These are phyloP conservation scores for Dipus sagitta DNA, from an alignment of 2,797 vertebrate genomes.

Conservation along the genomic window DNA sequence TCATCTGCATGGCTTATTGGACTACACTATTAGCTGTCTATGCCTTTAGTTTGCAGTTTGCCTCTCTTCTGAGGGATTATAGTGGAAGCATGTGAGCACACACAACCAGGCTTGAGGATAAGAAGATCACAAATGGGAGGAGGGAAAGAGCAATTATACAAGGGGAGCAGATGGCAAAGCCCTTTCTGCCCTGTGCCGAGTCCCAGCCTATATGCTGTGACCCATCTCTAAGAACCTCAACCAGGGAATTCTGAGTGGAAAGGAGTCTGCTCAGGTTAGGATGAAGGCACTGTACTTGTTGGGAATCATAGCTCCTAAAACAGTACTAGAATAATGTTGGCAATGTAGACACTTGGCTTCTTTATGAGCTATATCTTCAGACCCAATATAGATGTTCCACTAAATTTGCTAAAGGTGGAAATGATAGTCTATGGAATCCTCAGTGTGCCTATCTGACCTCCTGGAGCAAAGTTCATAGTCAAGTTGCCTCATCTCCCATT, in stretches of 20 bases:
- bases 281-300: background rate
- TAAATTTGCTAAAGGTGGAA: background rate
- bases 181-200: background rate
- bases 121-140: background rate
- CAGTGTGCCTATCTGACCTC: background rate
- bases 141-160: background rate
- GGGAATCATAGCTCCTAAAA: background rate
- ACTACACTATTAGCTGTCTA: background rate
- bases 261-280: background rate
- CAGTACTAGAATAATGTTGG: background rate
- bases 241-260: background rate
- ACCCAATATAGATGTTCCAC: background rate
- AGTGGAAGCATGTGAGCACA: background rate
- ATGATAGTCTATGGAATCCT: background rate
- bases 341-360: background rate
- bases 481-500: background rate
- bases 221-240: background rate
- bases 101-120: background rate
- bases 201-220: background rate
- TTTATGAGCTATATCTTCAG: too few relatives aligned
- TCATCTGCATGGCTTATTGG: background rate
- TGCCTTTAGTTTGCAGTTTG: background rate
- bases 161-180: background rate
- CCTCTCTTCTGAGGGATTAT: background rate
- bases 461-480: background rate